Evolutionary conservation across 2,888 invertebrate species (phyloP), one percentile per base, ranked within the genome.

Genomic region (Terebella lapidaria): DNA sequence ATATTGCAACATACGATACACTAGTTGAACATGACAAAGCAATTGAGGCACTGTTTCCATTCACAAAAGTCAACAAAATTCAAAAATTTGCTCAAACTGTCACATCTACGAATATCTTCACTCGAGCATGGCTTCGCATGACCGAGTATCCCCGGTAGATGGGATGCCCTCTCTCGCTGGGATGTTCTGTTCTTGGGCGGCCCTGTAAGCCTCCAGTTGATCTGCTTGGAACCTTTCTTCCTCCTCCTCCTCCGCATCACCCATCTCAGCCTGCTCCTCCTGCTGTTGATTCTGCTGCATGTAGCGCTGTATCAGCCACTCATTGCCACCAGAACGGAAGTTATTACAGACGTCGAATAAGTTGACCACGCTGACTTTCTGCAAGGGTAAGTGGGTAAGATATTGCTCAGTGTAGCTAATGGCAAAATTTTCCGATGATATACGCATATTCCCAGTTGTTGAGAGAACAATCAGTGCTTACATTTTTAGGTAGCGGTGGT

Each of bases 311-410:
- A 77, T 71, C 55, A 78, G 57, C 76, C 76, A 76, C 5, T 71
- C 71, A 3, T 66, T 67, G 18, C 65, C 68, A 2, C 56, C 56
- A n/a, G 53, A 52, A 58, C 73, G 70, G 66, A 76, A 75, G 65
- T 77, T 77, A 59, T 71, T 70, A 63, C 77, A 74, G 60, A 80
- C 59, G 42, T 79, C 76, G 71, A 79, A 80, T 30, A 80, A 64
- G 65, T 80, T 79, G 27, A 79, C 65, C 20, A 79, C 75, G 22
- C 77, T 72, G 58, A 77, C 59, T 69, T 72, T 72, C 77, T 77
- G 67, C 24, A 42, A 20, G n/a, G n/a, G n/a, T n/a, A 5, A n/a
- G 24, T 46, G 20, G 22, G 22, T 2, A n/a, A 56, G 26, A 53
- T 56, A 4, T 25, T 25, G 24, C 27, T 15, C 20, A 10, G 18